These are phyloP conservation scores for Platycheirus albimanus DNA, from an alignment of 2,888 invertebrate species.

Conservation along the genomic window DNA sequence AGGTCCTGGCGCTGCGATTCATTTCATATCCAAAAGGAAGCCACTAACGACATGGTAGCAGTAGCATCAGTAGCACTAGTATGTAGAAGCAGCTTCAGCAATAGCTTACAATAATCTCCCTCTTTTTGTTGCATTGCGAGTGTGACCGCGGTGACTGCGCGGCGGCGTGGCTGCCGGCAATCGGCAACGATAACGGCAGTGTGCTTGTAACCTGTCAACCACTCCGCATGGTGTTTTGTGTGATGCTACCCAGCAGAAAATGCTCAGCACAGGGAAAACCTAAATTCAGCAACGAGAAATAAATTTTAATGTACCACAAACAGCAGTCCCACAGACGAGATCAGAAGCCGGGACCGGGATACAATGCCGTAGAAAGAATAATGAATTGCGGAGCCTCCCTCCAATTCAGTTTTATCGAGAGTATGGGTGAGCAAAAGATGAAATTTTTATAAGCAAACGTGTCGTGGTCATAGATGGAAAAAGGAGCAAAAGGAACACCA, in stretches of 20 bases:
- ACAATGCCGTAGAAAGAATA: slow-evolving; percentile 60
- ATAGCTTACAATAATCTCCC: slow-evolving; percentile 48
- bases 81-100: slow-evolving; percentile 3
- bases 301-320: slow-evolving; percentile 52
- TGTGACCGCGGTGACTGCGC: slow-evolving; percentile 4
- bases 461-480: slow-evolving; percentile 56
- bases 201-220: slow-evolving; percentile 72
- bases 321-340: slow-evolving; percentile 9
- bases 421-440: slow-evolving; percentile 43
- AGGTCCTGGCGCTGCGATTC: slow-evolving; percentile 66
- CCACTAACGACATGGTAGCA: slow-evolving; percentile 27
- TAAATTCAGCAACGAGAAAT: slow-evolving; percentile 43
- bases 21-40: slow-evolving; percentile 45
- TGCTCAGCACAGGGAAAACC: slow-evolving; percentile 2
- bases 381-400: slow-evolving; percentile 58
- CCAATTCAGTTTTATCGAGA: slow-evolving; percentile 12
- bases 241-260: slow-evolving; percentile 43
- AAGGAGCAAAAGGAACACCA: neutral
- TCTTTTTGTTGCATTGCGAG: slow-evolving; percentile 5
- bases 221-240: slow-evolving; percentile 61
- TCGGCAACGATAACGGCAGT: slow-evolving; percentile 39
- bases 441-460: slow-evolving; percentile 51
- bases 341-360: slow-evolving; percentile 17
- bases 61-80: neutral
- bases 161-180: slow-evolving; percentile 2